Evolutionary conservation across 2,113 vertebrate genomes (phyloP).

Genomic region (Heterocephalus glaber): DNA sequence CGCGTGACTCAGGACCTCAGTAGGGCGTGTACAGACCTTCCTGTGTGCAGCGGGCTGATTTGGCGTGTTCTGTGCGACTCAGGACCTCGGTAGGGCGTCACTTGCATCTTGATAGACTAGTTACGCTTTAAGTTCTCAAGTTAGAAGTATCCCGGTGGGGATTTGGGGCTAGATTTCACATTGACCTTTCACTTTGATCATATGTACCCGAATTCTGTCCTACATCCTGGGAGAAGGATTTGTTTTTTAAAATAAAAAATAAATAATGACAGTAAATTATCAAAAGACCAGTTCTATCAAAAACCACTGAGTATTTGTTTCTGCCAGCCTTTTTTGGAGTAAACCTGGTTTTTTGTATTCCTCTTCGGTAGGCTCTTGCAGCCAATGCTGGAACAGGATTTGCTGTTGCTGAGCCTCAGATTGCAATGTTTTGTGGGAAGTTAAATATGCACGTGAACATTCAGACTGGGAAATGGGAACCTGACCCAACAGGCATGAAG

Average conservation of each 20-base stretch:
- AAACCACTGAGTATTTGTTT: background rate
- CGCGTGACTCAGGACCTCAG: no score
- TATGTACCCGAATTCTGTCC: background rate
- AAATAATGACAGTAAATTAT: background rate
- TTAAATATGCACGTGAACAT: constrained; percentile 99
- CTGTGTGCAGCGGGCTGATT: no score
- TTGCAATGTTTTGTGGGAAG: constrained; percentile 98
- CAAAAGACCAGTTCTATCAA: background rate
- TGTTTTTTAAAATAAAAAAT: constrained; percentile 47
- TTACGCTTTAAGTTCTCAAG: background rate
- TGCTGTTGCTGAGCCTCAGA: constrained; percentile 95
- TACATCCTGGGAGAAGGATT: background rate
- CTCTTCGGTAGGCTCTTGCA: constrained; percentile 90
- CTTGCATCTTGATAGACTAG: background rate
- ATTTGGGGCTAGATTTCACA: background rate
- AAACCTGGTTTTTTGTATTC: background rate
- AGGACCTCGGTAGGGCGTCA: no score
- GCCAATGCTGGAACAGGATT: constrained; percentile 95
- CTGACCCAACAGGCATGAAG: constrained; percentile 92
- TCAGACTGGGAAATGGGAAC: constrained; percentile 98
- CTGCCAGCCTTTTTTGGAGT: background rate
- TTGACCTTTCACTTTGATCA: background rate
- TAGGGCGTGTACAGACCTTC: no score
- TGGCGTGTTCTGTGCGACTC: no score
- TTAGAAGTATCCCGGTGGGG: background rate